Base-by-base conservation (phyloP, 2,888 invertebrate genomes). In the Drosophila kambysellisi region DNA sequence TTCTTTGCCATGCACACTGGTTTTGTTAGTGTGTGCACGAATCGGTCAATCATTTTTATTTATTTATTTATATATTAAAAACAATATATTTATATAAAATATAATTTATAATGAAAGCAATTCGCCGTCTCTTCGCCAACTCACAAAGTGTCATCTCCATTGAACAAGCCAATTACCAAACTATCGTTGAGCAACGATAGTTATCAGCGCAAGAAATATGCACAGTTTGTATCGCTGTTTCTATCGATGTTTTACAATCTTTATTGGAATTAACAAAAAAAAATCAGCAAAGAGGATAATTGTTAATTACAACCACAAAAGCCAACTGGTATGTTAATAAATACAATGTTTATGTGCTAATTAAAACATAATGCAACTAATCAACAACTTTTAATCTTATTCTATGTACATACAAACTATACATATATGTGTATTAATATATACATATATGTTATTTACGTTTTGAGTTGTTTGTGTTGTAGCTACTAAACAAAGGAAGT, bases 231-330 rank as follows among this genome's bases (percentile, higher is more conserved):
- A n/a, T 65, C 43, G 52, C 30, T 37, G 11, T 12, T 52, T 9
- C 20, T 54, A 67, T 67, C 66, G 64, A 64, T 67, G 37, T 29
- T 20, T 68, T 68, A 25, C 25, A 20, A 51, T 25, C 15, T 51
- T 67, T 37, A 48, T 33, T 54, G 11, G 11, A 37, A 57, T 43
- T 35, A 57, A 51, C 41, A 62, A 62, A 15, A 25, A 46, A 33
- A 53, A 41, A 32, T 29, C 17, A 46, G 20, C 32, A 39, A 46
- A 41, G 52, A 33, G 37, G 33, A n/a, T 7, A n/a, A 0, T 32
- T 39, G 17, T 39, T 61, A 17, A 6, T 33, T 59, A 68, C 29
- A 37, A 8, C 39, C 12, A 4, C 15, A 68, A 39, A 53, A 41
- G 3, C 41, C 17, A 29, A 6, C 6, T 6, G 46, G 25, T 46